A percentile compares a stretch with the other conserved stretches of the same genome.
Evolutionary conservation across 2,113 vertebrate species (phyloP).

Genomic region (Hassar affinis): DNA sequence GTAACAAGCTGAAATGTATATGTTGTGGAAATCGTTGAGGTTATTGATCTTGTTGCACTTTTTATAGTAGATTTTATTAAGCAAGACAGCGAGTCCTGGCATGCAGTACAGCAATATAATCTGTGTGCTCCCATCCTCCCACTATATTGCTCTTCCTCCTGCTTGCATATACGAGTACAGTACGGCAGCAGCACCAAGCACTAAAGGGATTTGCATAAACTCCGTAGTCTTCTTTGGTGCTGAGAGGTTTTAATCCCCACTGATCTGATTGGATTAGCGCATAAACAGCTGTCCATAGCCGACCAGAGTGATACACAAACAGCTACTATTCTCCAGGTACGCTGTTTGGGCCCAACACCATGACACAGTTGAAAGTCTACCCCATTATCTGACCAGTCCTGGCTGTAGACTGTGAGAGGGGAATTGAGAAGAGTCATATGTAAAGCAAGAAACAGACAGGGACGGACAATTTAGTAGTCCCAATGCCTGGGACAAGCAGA

Average conservation of each 20-base stretch:
- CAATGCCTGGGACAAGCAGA: neutral
- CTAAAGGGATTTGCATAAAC: conserved; percentile 56
- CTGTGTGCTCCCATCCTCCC: neutral
- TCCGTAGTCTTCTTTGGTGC: conserved; percentile 41
- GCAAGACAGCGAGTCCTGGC: too few relatives aligned
- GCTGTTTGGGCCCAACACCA: neutral
- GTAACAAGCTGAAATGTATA: neutral
- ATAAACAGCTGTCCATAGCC: conserved; percentile 33
- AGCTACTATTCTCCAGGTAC: neutral
- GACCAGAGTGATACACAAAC: neutral
- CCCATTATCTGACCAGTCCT: neutral
- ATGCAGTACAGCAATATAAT: neutral
- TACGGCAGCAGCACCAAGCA: conserved; percentile 10
- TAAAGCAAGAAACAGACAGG: neutral
- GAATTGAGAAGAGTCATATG: neutral
- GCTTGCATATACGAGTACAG: neutral
- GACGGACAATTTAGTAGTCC: neutral
- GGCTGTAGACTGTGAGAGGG: neutral
- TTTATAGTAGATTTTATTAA: conserved; percentile 5
- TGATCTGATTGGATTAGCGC: conserved; percentile 61
- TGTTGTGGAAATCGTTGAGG: neutral
- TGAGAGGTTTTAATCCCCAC: conserved; percentile 44
- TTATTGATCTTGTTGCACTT: neutral
- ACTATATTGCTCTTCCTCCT: neutral
- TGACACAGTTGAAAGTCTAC: conserved; percentile 1